phyloP scores from a whole-genome alignment of 2,888 invertebrate genomes.

The Nasonovia ribisnigri region DNA sequence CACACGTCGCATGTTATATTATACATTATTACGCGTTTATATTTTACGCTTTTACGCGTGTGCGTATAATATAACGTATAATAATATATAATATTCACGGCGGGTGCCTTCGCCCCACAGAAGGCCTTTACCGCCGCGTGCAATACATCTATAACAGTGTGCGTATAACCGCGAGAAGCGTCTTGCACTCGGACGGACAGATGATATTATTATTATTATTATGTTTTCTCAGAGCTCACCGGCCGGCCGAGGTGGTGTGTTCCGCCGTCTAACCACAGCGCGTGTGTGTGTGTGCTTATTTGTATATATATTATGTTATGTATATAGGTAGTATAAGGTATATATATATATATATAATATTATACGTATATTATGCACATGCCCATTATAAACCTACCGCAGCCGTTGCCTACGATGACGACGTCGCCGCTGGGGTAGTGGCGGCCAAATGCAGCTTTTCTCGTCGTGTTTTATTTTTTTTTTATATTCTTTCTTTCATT shows the following conservation, averaged over 20 bases:
- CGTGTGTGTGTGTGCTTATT: neutral
- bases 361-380: neutral
- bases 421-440: neutral
- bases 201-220: neutral
- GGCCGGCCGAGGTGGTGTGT: neutral
- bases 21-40: neutral
- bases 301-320: neutral
- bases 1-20: neutral
- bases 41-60: neutral
- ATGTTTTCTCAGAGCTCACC: slow-evolving; percentile 5
- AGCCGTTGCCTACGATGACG: neutral
- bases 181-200: neutral
- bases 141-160: neutral
- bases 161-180: neutral
- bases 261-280: neutral
- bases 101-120: neutral
- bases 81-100: neutral
- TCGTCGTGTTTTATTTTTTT: neutral
- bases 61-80: neutral
- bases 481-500: neutral
- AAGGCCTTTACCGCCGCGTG: neutral
- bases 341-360: neutral
- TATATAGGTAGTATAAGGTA: neutral
- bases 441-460: slow-evolving; percentile 49
- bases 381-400: neutral